Evolutionary conservation across 2,888 invertebrate genomes (phyloP).

Genomic region (Yponomeuta plumbellus): DNA sequence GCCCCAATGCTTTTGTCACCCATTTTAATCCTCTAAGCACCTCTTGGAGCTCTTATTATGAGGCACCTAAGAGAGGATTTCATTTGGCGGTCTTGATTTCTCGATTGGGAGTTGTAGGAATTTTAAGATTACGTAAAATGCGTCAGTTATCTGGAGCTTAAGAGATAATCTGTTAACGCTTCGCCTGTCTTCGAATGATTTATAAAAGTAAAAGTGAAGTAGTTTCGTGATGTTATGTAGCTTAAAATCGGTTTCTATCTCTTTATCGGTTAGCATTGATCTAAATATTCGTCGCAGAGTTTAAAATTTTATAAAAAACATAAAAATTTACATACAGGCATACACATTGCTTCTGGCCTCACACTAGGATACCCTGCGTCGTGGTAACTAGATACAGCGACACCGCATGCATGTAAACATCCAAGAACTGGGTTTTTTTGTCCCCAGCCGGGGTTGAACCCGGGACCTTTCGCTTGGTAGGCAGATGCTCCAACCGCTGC

Average conservation of each 20-base stretch:
- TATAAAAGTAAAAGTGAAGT: background rate
- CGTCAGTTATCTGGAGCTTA: background rate
- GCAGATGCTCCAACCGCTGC: too few species aligned
- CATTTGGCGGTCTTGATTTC: background rate
- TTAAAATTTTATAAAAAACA: too few species aligned
- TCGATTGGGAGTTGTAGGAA: background rate
- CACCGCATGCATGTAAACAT: too few species aligned
- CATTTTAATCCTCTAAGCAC: background rate
- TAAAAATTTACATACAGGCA: too few species aligned
- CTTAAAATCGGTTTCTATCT: background rate
- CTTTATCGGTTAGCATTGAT: background rate
- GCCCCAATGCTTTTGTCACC: slow-evolving; percentile 16
- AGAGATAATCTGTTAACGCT: background rate
- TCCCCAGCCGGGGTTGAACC: too few species aligned
- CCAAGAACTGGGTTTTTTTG: too few species aligned
- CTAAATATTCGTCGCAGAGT: too few species aligned
- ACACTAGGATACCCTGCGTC: too few species aligned
- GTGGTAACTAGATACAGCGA: too few species aligned
- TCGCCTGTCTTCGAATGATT: background rate
- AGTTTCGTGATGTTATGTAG: background rate
- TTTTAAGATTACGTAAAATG: background rate
- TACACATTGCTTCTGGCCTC: too few species aligned
- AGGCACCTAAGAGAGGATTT: background rate
- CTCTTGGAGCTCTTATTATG: background rate
- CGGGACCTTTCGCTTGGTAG: too few species aligned